A percentile compares a stretch with the other conserved stretches of the same genome.
These are phyloP conservation scores for Macrotis lagotis DNA, from an alignment of 2,113 vertebrate species.

Conservation along the genomic window DNA sequence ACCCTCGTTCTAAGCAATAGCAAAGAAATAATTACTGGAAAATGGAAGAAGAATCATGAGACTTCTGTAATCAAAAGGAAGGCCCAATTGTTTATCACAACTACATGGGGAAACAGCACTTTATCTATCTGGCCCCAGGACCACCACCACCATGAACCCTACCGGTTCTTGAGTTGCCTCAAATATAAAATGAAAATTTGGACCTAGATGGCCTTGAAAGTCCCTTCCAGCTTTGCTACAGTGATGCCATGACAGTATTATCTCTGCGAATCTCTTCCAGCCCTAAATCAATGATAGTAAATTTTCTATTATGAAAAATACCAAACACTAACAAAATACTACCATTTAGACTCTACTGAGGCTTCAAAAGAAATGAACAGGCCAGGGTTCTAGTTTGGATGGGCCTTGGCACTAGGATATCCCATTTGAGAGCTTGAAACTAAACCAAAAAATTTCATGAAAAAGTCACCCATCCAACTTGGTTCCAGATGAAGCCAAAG, in stretches of 20 bases:
- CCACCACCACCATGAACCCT: background rate
- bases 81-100: background rate
- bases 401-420: background rate
- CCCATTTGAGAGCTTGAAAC: background rate
- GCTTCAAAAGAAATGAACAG: background rate
- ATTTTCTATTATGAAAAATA: background rate
- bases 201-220: background rate
- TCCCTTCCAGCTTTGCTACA: background rate
- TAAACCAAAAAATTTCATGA: background rate
- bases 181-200: background rate
- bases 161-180: background rate
- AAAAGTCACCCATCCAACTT: background rate
- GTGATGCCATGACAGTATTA: background rate
- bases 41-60: background rate
- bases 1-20: background rate
- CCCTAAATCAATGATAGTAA: background rate
- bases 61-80: background rate
- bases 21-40: background rate
- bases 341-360: background rate
- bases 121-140: too few species aligned
- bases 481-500: background rate
- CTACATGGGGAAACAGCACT: background rate
- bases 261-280: background rate
- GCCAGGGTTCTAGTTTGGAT: background rate
- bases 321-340: background rate